Evolutionary conservation across 2,797 vertebrate species (phyloP).

Genomic region (Alauda arvensis): DNA sequence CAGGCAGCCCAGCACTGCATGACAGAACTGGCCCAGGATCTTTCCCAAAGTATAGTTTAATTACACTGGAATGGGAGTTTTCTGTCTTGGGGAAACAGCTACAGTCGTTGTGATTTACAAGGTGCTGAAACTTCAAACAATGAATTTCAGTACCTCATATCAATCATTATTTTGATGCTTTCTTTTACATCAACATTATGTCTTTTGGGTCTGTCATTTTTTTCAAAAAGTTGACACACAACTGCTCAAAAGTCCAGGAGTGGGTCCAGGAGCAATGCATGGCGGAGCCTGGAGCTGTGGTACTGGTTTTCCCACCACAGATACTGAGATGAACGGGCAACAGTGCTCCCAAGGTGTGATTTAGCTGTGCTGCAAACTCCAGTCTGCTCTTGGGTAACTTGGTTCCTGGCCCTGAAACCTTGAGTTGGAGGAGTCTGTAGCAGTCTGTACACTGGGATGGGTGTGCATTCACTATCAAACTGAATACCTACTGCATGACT

Average conservation of each 20-base stretch:
- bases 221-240: background rate
- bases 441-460: background rate
- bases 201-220: background rate
- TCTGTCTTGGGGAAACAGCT: background rate
- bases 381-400: background rate
- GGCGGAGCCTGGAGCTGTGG: background rate
- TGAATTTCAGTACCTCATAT: background rate
- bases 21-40: background rate
- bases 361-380: background rate
- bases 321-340: background rate
- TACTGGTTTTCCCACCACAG: rapidly evolving
- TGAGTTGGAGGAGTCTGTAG: background rate
- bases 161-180: background rate
- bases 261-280: rapidly evolving
- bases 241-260: background rate
- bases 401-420: background rate
- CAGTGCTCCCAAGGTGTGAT: rapidly evolving
- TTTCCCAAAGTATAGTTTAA: conserved; percentile 13
- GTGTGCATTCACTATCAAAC: background rate
- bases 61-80: background rate
- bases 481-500: background rate
- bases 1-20: background rate
- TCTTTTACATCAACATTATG: background rate
- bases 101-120: background rate
- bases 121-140: background rate